phyloP scores from a whole-genome alignment of 2,113 vertebrate species.

The Pelmatolapia mariae region DNA sequence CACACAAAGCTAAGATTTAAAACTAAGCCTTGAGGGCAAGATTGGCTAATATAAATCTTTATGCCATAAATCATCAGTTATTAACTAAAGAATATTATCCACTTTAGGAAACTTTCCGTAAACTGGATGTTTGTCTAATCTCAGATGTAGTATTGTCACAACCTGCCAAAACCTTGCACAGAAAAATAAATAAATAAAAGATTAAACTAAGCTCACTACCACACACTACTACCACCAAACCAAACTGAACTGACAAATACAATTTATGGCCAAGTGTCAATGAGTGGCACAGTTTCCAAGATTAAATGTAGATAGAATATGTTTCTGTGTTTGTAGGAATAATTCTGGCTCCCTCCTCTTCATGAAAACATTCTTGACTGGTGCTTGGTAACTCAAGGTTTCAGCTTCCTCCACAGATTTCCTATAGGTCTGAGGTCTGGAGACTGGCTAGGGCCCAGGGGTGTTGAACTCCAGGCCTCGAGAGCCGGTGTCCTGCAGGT shows the following conservation, averaged over 20 bases:
- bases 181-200: background rate
- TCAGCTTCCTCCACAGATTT: background rate
- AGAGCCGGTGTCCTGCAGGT: background rate
- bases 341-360: background rate
- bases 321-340: background rate
- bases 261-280: background rate
- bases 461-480: background rate
- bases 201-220: background rate
- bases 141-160: background rate
- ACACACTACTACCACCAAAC: background rate
- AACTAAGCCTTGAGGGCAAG: background rate
- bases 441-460: background rate
- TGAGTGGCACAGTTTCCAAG: background rate
- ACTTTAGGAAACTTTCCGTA: background rate
- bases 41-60: background rate
- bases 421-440: background rate
- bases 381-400: background rate
- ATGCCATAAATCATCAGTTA: background rate
- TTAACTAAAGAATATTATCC: background rate
- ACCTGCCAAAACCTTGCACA: background rate
- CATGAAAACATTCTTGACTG: rapidly evolving
- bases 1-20: background rate
- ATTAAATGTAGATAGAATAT: background rate
- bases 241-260: background rate
- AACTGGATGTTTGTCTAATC: background rate